Evolutionary conservation across 1,140 invertebrate species (phyloP), one percentile per base, ranked within the genome.

Genomic region (Oryctes rhinoceros): DNA sequence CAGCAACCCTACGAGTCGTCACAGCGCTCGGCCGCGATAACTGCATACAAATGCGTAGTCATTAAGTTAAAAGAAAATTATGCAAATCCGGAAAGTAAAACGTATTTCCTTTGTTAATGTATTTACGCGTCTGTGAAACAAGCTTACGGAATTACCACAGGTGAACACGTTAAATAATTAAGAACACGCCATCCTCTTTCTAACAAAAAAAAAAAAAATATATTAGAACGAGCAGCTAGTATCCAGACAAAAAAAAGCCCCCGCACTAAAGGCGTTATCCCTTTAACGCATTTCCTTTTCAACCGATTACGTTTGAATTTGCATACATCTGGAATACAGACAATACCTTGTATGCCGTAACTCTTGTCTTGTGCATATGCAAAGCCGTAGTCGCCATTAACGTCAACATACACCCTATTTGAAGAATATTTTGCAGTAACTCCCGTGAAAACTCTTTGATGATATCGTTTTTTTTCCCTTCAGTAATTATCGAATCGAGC

Each of bases 81-180:
- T 71, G 65, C 65, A 71, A 71, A 71, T 71, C 65, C 35, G 65
- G 65, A 71, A 71, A 35, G 24, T 71, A 71, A 71, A 71, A 71
- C 65, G 65, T 71, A 71, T 71, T 71, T 71, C 65, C 65, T 71
- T 71, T 35, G 65, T 71, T 71, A 71, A 71, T 71, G 24, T 59
- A 18, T 18, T 59, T 59, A 59, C 53, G 15, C 53, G 53, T 18
- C 53, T n/a, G 15, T 71, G 65, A 71, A 71, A 24, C 65, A 71
- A 71, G 65, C 13, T 71, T 71, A 71, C 9, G 9, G 5, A 10
- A 24, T 30, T 71, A 35, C 65, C 65, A 71, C 24, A 35, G 65
- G 18, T 71, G 65, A 71, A 71, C 35, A 71, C 65, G 20, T 37
- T 71, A 30, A 71, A 71, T 71, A 71, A 71, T 71, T 71, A 71